Base-by-base conservation (phyloP, 2,888 invertebrate species). In the Lasiommata megera region DNA sequence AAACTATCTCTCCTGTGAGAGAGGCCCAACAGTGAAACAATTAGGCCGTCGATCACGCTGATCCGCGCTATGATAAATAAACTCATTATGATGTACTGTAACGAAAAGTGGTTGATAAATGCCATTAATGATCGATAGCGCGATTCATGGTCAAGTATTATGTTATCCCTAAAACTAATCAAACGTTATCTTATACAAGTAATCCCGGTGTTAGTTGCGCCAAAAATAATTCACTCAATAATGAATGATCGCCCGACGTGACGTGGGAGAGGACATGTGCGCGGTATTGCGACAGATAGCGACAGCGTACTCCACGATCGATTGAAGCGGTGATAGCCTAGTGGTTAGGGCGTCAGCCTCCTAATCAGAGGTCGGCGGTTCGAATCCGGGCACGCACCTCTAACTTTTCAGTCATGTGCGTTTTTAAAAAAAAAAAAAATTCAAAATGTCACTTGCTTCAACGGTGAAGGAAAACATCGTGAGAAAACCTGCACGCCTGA, bases 81-180 rank as follows among this genome's bases (percentile, higher is more conserved):
- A 31, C 31, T 46, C 11, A 3, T n/a, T 12, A 17, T 37, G 12
- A 37, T 37, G 14, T 37, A 14, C 12, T 16, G 1, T 12, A 46
- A 31, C 31, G 23, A 23, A 46, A 46, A 29, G 29, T 8, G 11
- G 29, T 16, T 29, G 46, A 46, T 46, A 46, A 46, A 8, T 1
- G 11, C 18, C 34, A 6, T 3, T 14, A 14, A 18, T 14, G 38
- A 38, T 38, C 7, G 51, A 51, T 38, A 40, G 1, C 3, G 6
- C 0, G 9, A 16, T 6, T 9, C 18, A 9, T 17, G 16, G 12
- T 52, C 52, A 18, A 52, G 41, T 16, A 18, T 31, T 41, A 12
- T 51, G 38, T 52, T 52, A 12, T 52, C 28, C 41, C 52, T 18
- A 31, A 52, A 52, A 34, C 12, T 17, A 41, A 52, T 41, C 34